phyloP scores from a whole-genome alignment of 2,888 invertebrate genomes.

The Agrotis ipsilon region DNA sequence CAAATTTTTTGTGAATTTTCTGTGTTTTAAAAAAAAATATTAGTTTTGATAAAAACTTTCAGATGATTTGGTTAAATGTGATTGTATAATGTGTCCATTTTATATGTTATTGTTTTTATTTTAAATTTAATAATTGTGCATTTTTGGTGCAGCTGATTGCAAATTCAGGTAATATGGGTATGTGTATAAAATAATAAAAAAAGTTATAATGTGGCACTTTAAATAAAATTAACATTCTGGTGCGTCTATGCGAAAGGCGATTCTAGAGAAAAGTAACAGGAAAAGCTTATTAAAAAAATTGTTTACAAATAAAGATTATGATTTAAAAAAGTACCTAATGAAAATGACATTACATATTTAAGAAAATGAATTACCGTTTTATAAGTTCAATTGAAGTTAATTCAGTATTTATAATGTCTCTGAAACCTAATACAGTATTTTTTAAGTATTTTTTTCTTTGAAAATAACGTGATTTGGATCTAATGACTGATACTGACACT shows the following conservation, averaged over 20 bases:
- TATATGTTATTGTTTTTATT: background rate
- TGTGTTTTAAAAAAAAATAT: background rate
- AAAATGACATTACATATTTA: background rate
- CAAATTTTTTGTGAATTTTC: background rate
- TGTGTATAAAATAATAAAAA: background rate
- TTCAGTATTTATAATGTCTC: background rate
- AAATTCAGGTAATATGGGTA: constrained; percentile 4
- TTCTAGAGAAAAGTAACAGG: too few relatives aligned
- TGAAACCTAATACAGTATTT: background rate
- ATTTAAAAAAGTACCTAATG: background rate
- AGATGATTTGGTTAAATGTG: background rate
- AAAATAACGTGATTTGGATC: background rate
- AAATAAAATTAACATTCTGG: background rate
- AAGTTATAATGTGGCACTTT: background rate
- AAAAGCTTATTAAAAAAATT: background rate
- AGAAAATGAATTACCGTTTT: background rate
- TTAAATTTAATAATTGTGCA: background rate
- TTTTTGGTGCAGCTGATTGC: background rate
- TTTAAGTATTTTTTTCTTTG: background rate
- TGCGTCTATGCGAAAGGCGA: background rate
- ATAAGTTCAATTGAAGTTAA: background rate
- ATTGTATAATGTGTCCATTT: background rate
- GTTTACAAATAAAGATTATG: background rate
- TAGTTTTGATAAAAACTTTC: too few relatives aligned
- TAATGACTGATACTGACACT: too few relatives aligned